Base-by-base conservation (phyloP, 1,140 invertebrate genomes). In the Acromyrmex charruanus region DNA sequence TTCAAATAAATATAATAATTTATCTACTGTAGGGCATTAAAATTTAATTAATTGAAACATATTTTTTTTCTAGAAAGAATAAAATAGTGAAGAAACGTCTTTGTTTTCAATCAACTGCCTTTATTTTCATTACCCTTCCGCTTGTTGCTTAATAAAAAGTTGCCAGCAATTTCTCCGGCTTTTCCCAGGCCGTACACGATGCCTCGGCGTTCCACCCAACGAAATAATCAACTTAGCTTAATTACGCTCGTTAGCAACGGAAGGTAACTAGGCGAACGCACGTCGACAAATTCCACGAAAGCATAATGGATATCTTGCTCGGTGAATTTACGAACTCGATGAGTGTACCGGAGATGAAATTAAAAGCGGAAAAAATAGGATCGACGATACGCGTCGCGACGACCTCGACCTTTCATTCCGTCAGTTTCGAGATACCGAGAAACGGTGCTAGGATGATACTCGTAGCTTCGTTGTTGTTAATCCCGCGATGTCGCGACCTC, bases 181-280 rank as follows among this genome's bases (percentile, higher is more conserved):
- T 85, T 77, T 77, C 71, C 63, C 81, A 84, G 25, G 66, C 69
- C 31, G 18, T 63, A 9, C 16, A n/a, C 39, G 58, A 44, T 25
- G 44, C 21, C 58, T 51, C n/a, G 39, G 39, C 16, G 51, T 77
- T 63, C 21, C 59, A 4, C 49, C n/a, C 81, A 25, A 14, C 25
- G 21, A 85, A 74, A 31, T 85, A 85, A 51, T 77, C 81, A 58
- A 18, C 71, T 77, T 63, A 35, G 59, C 72, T 77, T 63, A 77
- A 85, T 85, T 85, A 53, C 39, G 16, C 61, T 85, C 58, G 81
- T 85, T 63, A 77, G 58, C 44, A 21, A 31, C 28, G 58, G 51
- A 77, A 85, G 55, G 31, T 77, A 85, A 85, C 65, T 77, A 53
- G 44, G 71, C 31, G 35, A 35, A 35, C 14, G 59, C 31, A 31